These are phyloP conservation scores for Nowickia ferox DNA, from an alignment of 2,888 invertebrate genomes.

Conservation along the genomic window DNA sequence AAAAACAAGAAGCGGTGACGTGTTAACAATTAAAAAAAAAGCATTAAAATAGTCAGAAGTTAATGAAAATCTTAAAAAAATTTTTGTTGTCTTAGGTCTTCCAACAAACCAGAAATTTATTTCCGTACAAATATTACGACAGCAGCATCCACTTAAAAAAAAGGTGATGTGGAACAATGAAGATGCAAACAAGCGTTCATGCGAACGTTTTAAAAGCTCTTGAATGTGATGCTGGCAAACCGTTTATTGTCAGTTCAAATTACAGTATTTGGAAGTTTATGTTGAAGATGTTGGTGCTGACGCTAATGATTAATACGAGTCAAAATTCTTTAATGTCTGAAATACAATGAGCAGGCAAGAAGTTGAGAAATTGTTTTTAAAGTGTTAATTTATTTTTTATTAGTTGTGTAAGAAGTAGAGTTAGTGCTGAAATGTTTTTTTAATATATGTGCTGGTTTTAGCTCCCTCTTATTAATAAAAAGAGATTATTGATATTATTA, in stretches of 20 bases:
- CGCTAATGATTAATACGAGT: background rate
- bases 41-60: background rate
- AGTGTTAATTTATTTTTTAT: background rate
- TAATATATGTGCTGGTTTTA: too few species aligned
- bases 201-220: background rate
- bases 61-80: background rate
- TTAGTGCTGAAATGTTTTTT: too few species aligned
- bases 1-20: background rate
- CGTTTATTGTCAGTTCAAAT: background rate
- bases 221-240: background rate
- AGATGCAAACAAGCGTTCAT: background rate
- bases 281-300: background rate
- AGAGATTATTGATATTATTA: too few species aligned
- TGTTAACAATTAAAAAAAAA: background rate
- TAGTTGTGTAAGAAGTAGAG: background rate
- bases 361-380: background rate
- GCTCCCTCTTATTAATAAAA: too few species aligned
- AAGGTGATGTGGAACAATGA: conserved; percentile 1
- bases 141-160: background rate
- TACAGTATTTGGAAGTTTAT: background rate
- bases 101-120: conserved; percentile 6
- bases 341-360: background rate
- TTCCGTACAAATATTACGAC: background rate
- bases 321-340: background rate
- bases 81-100: conserved; percentile 16